Base-by-base conservation (phyloP, 2,113 vertebrate genomes). In the Meleagris gallopavo region DNA sequence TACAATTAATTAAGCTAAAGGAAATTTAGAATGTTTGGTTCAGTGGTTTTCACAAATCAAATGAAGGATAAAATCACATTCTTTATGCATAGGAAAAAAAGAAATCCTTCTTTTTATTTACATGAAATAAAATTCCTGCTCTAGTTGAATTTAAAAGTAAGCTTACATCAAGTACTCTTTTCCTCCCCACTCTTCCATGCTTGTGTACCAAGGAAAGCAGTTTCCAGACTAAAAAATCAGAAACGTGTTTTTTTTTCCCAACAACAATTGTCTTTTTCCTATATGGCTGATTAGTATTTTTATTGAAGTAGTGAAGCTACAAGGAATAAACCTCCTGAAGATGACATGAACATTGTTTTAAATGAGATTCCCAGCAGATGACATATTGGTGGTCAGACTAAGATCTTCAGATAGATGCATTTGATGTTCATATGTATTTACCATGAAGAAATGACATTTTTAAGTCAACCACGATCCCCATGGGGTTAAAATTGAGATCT, bases 1-100 rank as follows among this genome's bases (percentile, higher is more conserved):
- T 57, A 54, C 24, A 79, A 76, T 65, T 95, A 89, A 96, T 93
- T 89, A 83, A 91, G 21, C 60, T 46, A 70, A 88, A 65, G 48
- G 64, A 93, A 93, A 79, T 89, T 88, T 69, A n/a, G 66, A 48
- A 9, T 72, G 8, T 62, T 93, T 81, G 40, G 57, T 92, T 86
- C 34, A 8, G 32, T 52, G 64, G 25, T 80, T 90, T 91, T 76
- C 57, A 69, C 52, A 69, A 81, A 6, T 66, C 70, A 95, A 82
- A 67, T 69, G 52, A 92, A 75, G 77, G 70, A 70, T 72, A 61
- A 90, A 87, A 88, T 94, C 52, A 82, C 32, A 24, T 61, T 52
- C 36, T 89, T 61, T 21, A 61, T 22, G 38, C n/a, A 41, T 64
- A 32, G 12, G 18, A n/a, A 65, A 17, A n/a, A 65, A 20, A 25